phyloP scores from a whole-genome alignment of 2,113 vertebrate genomes.

The Cromileptes altivelis region DNA sequence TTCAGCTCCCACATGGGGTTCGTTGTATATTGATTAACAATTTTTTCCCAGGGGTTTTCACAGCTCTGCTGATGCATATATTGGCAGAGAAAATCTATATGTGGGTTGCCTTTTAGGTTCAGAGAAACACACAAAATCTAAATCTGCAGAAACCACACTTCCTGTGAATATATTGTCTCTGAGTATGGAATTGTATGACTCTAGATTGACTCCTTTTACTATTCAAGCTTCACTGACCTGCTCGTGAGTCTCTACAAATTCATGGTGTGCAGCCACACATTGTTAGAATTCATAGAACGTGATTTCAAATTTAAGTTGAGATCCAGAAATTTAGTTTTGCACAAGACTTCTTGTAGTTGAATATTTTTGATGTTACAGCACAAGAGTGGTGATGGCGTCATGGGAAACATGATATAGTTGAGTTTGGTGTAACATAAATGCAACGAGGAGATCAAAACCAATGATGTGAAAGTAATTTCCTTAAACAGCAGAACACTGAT shows the following conservation, averaged over 20 bases:
- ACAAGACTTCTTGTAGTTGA: background rate
- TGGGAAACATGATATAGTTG: background rate
- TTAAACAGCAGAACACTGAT: background rate
- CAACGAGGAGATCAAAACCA: no score
- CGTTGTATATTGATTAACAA: slow-evolving; percentile 35
- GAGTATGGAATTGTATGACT: background rate
- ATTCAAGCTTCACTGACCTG: background rate
- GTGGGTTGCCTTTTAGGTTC: background rate
- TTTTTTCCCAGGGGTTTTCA: slow-evolving; percentile 28
- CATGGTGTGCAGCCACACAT: background rate
- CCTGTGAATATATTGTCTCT: background rate
- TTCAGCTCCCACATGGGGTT: slow-evolving; percentile 47
- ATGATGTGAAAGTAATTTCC: background rate
- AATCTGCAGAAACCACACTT: background rate
- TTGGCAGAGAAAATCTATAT: slow-evolving; percentile 38
- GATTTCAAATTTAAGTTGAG: background rate
- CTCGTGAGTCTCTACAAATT: background rate
- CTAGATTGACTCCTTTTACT: background rate
- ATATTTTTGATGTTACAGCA: no score
- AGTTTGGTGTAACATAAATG: background rate
- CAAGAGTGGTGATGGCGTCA: no score
- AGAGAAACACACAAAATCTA: background rate
- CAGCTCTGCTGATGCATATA: slow-evolving; percentile 42
- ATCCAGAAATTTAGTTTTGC: no score
- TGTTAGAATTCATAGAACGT: background rate